Conservation (phyloP, 2,797 vertebrate species). For the Carcharodon carcharias region DNA sequence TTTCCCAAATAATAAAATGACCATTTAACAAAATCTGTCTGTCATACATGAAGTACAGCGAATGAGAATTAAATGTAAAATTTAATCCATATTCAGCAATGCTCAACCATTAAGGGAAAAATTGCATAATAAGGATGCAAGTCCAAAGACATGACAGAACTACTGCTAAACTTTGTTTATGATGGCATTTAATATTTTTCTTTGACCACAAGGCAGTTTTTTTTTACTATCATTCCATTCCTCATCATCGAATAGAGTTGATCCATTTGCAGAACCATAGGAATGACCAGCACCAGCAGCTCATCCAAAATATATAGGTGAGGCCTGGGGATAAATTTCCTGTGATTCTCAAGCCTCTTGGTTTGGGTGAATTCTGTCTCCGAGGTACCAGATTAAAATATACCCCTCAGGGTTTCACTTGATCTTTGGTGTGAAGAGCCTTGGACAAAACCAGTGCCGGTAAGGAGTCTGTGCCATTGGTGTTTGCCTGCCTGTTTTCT, state of each 20-base stretch:
- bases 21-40: neutral
- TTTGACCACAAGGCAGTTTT: neutral
- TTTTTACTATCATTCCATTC: neutral
- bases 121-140: neutral
- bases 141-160: neutral
- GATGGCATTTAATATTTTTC: neutral
- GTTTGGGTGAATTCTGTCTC: no score
- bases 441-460: neutral
- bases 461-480: neutral
- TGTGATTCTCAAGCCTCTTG: neutral
- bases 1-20: neutral
- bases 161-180: neutral
- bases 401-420: neutral
- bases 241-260: neutral
- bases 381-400: no score
- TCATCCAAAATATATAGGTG: neutral
- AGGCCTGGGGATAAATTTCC: neutral
- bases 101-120: neutral
- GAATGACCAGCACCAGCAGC: no score
- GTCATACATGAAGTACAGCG: no score
- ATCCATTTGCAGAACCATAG: neutral
- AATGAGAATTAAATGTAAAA: neutral
- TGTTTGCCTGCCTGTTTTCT: neutral
- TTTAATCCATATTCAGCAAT: neutral
- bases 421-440: neutral